These are phyloP conservation scores for Apodemus agrarius DNA, from an alignment of 2,797 vertebrate species.

Conservation along the genomic window DNA sequence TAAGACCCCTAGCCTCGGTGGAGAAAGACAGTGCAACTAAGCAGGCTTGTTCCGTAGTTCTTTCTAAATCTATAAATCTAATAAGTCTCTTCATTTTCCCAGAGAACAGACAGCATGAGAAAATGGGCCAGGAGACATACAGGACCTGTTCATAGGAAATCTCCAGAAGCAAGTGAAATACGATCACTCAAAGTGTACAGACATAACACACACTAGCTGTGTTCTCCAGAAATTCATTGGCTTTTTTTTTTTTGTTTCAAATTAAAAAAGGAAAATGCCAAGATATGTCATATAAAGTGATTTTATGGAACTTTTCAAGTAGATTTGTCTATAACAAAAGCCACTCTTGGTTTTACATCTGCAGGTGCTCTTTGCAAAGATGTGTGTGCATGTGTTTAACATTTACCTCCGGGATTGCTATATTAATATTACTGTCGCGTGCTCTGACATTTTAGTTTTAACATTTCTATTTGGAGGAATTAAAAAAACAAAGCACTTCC, in stretches of 20 bases:
- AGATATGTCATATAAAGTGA: constrained; percentile 66
- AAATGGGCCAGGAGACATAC: background rate
- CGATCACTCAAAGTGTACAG: background rate
- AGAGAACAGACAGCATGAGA: background rate
- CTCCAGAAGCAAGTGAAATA: background rate
- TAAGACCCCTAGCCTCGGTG: background rate
- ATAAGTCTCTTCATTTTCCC: background rate
- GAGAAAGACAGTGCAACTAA: background rate
- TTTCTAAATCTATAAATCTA: constrained; percentile 32
- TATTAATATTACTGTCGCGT: constrained; percentile 60
- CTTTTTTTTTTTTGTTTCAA: constrained; percentile 18
- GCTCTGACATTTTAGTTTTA: constrained; percentile 73
- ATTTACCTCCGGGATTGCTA: constrained; percentile 54
- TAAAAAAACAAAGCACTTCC: constrained; percentile 33
- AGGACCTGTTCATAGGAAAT: background rate
- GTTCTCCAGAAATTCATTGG: constrained; percentile 62
- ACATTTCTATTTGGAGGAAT: constrained; percentile 69
- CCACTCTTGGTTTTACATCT: constrained; percentile 59
- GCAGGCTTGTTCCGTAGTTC: background rate
- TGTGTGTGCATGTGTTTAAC: constrained; percentile 57
- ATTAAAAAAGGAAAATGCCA: constrained; percentile 69
- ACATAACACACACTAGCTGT: constrained; percentile 53
- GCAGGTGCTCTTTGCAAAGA: constrained; percentile 72
- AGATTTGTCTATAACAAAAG: constrained; percentile 74
- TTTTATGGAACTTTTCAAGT: constrained; percentile 79